phyloP scores from a whole-genome alignment of 1,140 invertebrate genomes.

The Diploscapter pachys region DNA sequence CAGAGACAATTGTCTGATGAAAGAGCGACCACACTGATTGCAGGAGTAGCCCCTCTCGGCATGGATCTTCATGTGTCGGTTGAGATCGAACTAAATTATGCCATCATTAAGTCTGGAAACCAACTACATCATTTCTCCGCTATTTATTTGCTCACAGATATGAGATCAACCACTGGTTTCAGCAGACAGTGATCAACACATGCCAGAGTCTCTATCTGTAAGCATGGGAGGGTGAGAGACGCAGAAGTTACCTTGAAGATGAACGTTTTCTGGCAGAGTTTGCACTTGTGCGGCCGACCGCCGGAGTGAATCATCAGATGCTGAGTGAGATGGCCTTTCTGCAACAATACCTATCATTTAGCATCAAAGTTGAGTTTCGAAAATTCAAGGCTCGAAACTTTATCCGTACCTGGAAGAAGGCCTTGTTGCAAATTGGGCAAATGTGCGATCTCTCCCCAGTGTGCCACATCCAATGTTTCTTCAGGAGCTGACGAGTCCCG shows the following conservation, averaged over 20 bases:
- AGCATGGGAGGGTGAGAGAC: neutral
- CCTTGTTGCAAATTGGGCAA: constrained; percentile 50
- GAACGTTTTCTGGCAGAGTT: constrained; percentile 94
- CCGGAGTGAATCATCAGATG: constrained; percentile 58
- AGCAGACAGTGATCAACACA: too few relatives aligned
- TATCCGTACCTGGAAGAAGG: constrained; percentile 49
- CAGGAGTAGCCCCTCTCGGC: constrained; percentile 49
- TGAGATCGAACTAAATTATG: constrained; percentile 47
- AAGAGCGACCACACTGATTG: constrained; percentile 45
- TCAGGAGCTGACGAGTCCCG: constrained; percentile 89
- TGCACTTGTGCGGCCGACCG: constrained; percentile 87
- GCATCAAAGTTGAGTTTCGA: constrained; percentile 20
- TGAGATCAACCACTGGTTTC: too few relatives aligned
- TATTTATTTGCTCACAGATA: too few relatives aligned
- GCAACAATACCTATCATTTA: constrained; percentile 30
- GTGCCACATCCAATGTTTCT: constrained; percentile 95
- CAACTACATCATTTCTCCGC: too few relatives aligned
- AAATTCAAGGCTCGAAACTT: constrained; percentile 17
- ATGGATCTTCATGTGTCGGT: constrained; percentile 58
- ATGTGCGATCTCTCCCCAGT: constrained; percentile 64
- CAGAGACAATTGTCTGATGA: constrained; percentile 42
- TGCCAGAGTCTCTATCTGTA: too few relatives aligned
- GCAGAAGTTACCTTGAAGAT: constrained; percentile 48
- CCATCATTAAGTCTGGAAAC: neutral
- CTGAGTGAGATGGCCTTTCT: constrained; percentile 59